Conservation (phyloP, 1,140 invertebrate genomes). For the Tribolium madens region DNA sequence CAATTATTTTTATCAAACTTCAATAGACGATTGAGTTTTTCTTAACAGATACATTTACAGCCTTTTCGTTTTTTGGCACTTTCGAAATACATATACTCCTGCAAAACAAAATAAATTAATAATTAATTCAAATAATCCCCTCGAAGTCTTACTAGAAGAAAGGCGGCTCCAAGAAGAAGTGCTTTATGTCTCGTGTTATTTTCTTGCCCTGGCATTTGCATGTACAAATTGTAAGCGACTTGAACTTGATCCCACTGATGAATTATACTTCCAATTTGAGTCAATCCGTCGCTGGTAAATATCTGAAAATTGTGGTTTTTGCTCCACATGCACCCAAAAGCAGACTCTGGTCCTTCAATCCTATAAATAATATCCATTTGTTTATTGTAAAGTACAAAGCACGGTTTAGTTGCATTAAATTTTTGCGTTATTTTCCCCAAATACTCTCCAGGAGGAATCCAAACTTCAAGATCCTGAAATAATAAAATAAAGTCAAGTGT, state of each 20-base stretch:
- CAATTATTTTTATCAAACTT: no score
- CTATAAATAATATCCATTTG: slow-evolving; percentile 67
- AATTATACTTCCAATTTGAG: slow-evolving; percentile 69
- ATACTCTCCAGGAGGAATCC: slow-evolving; percentile 69
- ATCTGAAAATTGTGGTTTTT: slow-evolving; percentile 69
- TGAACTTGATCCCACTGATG: slow-evolving; percentile 71
- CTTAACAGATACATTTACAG: slow-evolving; percentile 51
- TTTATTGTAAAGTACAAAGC: slow-evolving; percentile 68
- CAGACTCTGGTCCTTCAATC: slow-evolving; percentile 68
- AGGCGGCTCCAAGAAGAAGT: slow-evolving; percentile 69
- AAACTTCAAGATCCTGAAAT: slow-evolving; percentile 67
- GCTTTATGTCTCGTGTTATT: slow-evolving; percentile 70
- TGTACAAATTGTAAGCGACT: slow-evolving; percentile 68
- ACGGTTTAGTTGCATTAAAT: slow-evolving; percentile 67
- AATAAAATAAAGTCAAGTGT: slow-evolving; percentile 14
- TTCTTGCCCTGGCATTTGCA: slow-evolving; percentile 67
- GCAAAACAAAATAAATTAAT: slow-evolving; percentile 47
- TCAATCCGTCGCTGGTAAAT: slow-evolving; percentile 66
- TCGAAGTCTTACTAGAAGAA: slow-evolving; percentile 68
- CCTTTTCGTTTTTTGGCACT: slow-evolving; percentile 49
- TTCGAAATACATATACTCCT: slow-evolving; percentile 63
- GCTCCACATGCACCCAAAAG: slow-evolving; percentile 61
- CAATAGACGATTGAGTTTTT: background rate
- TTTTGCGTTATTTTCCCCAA: slow-evolving; percentile 70
- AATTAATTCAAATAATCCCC: background rate